Evolutionary conservation across 2,113 vertebrate genomes (phyloP), one percentile per base, ranked within the genome.

Genomic region (Poicephalus meyeri): DNA sequence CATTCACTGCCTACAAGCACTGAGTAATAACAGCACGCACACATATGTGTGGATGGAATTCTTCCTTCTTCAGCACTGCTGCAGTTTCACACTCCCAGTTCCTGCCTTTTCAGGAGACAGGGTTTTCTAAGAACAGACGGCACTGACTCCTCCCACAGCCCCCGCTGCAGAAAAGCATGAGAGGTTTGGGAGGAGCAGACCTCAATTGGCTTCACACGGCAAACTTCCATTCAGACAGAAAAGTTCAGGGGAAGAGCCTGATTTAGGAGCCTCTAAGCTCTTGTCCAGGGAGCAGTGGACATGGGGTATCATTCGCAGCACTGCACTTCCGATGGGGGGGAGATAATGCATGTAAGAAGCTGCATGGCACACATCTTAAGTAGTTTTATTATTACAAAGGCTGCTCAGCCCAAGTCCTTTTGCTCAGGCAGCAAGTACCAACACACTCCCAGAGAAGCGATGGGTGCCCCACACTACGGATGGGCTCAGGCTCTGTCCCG

Each of bases 321-420:
- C 31, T 14, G 52, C 33, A 11, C 16, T 3, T 9, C 35, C 0
- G 1, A 12, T 2, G 35, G 7, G 9, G 16, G 25, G 6, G 10
- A 55, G 31, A n/a, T 5, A 17, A 1, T 1, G 8, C 33, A 56
- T n/a, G 33, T 6, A 1, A 39, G 25, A 64, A 47, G n/a, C 33
- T 65, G 29, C 19, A 60, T 0, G 2, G 41, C 82, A 28, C 35
- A 33, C 42, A 6, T 6, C 13, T 5, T 28, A 39, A 10, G 26
- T 5, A 17, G 28, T 11, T 76, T 52, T 41, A 35, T 63, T 6
- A 29, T 11, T 37, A 11, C 2, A 13, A 33, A 15, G 28, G 20
- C 56, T n/a, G 39, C 47, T 58, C 2, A 2, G 19, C 4, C 2
- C 13, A 52, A 16, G 5, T 41, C 21, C 60, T 49, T 50, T 61